A percentile compares a stretch with the other conserved stretches of the same genome.
Evolutionary conservation across 2,888 invertebrate species (phyloP).

Genomic region (Watsonalla binaria): DNA sequence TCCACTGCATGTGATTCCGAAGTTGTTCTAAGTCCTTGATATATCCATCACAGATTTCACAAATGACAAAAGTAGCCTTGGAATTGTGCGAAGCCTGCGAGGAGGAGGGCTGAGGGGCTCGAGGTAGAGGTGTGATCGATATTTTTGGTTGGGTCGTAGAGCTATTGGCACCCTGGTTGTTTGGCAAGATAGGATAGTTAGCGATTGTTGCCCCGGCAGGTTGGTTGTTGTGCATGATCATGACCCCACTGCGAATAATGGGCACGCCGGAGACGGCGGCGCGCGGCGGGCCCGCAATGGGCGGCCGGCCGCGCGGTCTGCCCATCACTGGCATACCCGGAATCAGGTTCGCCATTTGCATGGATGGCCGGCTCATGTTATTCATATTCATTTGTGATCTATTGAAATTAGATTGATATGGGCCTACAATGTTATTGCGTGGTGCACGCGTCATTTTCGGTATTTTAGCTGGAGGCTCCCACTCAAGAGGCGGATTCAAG

Average conservation of each 20-base stretch:
- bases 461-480: constrained; percentile 97
- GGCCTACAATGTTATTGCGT: constrained; percentile 60
- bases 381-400: constrained; percentile 71
- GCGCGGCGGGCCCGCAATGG: constrained; percentile 49
- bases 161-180: constrained; percentile 49
- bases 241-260: constrained; percentile 78
- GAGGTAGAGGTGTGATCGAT: constrained; percentile 93
- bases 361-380: constrained; percentile 57
- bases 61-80: constrained; percentile 95
- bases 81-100: constrained; percentile 57
- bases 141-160: constrained; percentile 89
- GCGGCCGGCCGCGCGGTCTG: constrained; percentile 71
- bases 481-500: constrained; percentile 91
- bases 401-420: constrained; percentile 69
- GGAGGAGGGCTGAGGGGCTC: constrained; percentile 77
- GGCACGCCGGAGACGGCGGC: constrained; percentile 65
- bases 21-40: constrained; percentile 97
- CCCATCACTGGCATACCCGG: constrained; percentile 54
- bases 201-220: constrained; percentile 61
- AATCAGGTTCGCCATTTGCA: constrained; percentile 46
- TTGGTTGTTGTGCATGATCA: constrained; percentile 83
- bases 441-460: constrained; percentile 80
- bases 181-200: constrained; percentile 63
- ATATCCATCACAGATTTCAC: constrained; percentile 98
- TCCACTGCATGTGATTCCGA: constrained; percentile 98